A percentile compares a stretch with the other conserved stretches of the same genome.
Evolutionary conservation across 2,888 invertebrate species (phyloP).

Genomic region (Pandemis cinnamomeana): DNA sequence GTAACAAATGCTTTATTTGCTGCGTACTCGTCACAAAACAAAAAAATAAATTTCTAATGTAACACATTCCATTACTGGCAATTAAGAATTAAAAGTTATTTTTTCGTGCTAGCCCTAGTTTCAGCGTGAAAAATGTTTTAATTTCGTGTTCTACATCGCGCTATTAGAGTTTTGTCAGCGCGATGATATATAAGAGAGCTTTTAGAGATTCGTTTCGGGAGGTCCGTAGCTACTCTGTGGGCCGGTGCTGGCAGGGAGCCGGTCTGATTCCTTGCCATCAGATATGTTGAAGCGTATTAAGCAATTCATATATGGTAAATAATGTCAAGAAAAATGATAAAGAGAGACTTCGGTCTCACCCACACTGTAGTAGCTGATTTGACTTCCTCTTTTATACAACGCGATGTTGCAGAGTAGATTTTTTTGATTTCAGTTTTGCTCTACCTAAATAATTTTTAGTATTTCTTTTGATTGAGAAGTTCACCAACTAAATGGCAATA

Average conservation of each 20-base stretch:
- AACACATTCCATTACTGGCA: background rate
- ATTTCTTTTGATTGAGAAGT: no score
- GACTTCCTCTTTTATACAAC: slow-evolving; percentile 70
- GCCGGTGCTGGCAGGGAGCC: slow-evolving; percentile 77
- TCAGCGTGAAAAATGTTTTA: slow-evolving; percentile 42
- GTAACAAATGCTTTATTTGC: slow-evolving; percentile 14
- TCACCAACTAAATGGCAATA: no score
- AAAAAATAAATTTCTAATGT: background rate
- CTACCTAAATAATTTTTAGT: no score
- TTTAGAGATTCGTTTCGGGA: slow-evolving; percentile 47
- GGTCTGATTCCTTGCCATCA: slow-evolving; percentile 76
- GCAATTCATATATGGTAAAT: slow-evolving; percentile 76
- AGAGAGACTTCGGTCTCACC: slow-evolving; percentile 78
- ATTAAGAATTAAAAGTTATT: background rate
- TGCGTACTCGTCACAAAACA: background rate
- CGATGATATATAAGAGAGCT: slow-evolving; percentile 48
- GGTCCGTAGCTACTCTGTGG: slow-evolving; percentile 82
- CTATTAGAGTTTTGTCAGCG: slow-evolving; percentile 57
- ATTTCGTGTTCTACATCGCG: slow-evolving; percentile 67
- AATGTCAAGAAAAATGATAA: slow-evolving; percentile 77
- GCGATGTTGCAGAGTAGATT: background rate
- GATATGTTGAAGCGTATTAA: slow-evolving; percentile 73
- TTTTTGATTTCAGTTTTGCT: background rate
- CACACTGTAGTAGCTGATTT: slow-evolving; percentile 79
- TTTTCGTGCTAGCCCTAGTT: background rate